Evolutionary conservation across 1,140 invertebrate species (phyloP), one percentile per base, ranked within the genome.

Genomic region (Antheraea mylitta): DNA sequence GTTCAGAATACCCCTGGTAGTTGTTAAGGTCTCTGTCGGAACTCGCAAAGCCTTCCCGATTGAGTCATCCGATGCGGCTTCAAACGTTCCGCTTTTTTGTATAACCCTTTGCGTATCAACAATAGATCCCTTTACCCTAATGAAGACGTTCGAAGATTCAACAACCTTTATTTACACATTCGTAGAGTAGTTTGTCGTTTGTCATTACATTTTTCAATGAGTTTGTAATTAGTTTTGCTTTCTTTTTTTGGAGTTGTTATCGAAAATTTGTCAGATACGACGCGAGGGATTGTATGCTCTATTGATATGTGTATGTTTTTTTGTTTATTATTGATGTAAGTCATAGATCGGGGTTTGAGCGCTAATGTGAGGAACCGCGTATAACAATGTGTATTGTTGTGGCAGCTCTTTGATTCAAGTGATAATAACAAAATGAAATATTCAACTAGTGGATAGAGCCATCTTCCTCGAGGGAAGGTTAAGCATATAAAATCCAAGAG

Each of bases 1-100:
- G 7, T 42, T 42, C 11, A 16, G 45, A 53, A 53, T 53, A 53
- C 13, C 16, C 45, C 45, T 53, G 45, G 4, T n/a, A 53, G 45
- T 16, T 0, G 45, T 11, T 53, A 53, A 13, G 45, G 45, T 53
- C 16, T 0, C 9, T 13, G 38, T 45, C 78, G 81, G 81, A 79
- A 80, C 82, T 79, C 79, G 82, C 76, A 85, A 85, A 86, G 86
- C 85, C 83, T 86, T 78, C 68, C 75, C 84, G 85, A 89, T 89
- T 87, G 86, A 90, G 88, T 88, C 86, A 90, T 90, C 88, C 86
- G 88, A 90, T 77, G 83, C 88, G 82, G 65, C 76, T 80, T 90
- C 88, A 90, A 90, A 89, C 79, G 83, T 30, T 74, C 86, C 88
- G 88, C 83, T 78, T 82, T 76, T 86, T 83, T 42, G 38, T 88